Conservation (phyloP, 2,888 invertebrate genomes). For the Cheilosia impressa region DNA sequence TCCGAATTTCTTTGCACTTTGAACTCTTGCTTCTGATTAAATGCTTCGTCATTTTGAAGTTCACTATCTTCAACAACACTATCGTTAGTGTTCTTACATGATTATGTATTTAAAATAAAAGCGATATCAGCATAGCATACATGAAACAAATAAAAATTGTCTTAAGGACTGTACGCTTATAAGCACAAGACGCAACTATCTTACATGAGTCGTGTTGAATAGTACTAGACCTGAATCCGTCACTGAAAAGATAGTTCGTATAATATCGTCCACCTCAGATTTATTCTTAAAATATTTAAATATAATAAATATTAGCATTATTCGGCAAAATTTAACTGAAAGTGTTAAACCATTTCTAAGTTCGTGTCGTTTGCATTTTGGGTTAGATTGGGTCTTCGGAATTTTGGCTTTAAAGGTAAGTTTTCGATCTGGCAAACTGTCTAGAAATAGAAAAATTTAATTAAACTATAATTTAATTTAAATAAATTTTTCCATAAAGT, state of each 20-base stretch:
- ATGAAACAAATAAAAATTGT: constrained; percentile 19
- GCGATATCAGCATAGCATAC: constrained; percentile 31
- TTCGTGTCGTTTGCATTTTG: constrained; percentile 23
- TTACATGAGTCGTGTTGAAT: constrained; percentile 65
- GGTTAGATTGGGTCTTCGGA: constrained; percentile 9
- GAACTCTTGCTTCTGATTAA: constrained; percentile 79
- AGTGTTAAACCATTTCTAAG: constrained; percentile 33
- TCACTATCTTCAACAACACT: constrained; percentile 25
- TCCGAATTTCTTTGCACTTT: constrained; percentile 82
- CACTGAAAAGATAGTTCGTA: constrained; percentile 47
- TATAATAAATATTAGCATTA: constrained; percentile 1
- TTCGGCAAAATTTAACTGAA: not conserved
- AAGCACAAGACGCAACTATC: constrained; percentile 37
- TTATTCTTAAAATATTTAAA: constrained; percentile 37
- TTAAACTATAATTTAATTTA: not conserved
- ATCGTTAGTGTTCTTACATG: constrained; percentile 29
- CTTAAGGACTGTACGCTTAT: constrained; percentile 27
- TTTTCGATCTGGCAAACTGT: constrained; percentile 46
- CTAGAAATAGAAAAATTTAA: constrained; percentile 39
- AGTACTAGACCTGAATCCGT: constrained; percentile 49
- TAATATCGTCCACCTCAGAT: constrained; percentile 39
- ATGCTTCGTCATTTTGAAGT: constrained; percentile 66
- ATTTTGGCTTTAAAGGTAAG: constrained; percentile 5
- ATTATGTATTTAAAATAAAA: constrained; percentile 22
- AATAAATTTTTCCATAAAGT: constrained; percentile 1